These are phyloP conservation scores for Bombus cullumanus DNA, from an alignment of 1,140 invertebrate genomes.

Conservation along the genomic window DNA sequence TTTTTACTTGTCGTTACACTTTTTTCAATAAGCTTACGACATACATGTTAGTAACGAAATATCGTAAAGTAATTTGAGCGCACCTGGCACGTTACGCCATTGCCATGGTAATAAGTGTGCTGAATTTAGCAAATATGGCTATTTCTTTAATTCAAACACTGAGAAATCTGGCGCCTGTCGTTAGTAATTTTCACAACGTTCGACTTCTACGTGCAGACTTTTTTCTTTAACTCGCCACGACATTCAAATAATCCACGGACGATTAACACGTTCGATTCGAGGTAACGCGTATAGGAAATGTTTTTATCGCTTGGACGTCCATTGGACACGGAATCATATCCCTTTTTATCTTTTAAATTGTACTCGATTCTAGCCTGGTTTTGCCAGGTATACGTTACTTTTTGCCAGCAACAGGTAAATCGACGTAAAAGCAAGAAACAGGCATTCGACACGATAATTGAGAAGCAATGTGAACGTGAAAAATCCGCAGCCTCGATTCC, in stretches of 20 bases:
- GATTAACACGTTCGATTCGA: not conserved
- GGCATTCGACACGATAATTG: not conserved
- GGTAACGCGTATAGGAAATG: not conserved
- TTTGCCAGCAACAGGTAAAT: not conserved
- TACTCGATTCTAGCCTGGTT: not conserved
- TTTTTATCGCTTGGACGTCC: not conserved
- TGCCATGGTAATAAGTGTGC: no score
- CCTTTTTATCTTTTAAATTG: not conserved
- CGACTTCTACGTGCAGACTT: not conserved
- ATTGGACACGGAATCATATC: not conserved
- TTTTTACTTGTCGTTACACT: no score
- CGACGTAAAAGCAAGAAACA: not conserved
- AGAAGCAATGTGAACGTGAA: not conserved
- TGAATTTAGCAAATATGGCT: not conserved
- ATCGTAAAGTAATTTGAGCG: no score
- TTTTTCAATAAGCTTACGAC: no score
- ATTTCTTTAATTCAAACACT: not conserved
- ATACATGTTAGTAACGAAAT: no score
- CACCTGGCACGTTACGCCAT: no score
- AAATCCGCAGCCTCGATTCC: no score
- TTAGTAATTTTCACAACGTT: not conserved
- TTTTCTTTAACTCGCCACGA: not conserved
- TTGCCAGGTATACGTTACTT: not conserved
- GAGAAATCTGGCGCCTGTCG: not conserved
- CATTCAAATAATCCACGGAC: not conserved